Evolutionary conservation across 2,797 vertebrate species (phyloP).

Genomic region (Coendou prehensilis): DNA sequence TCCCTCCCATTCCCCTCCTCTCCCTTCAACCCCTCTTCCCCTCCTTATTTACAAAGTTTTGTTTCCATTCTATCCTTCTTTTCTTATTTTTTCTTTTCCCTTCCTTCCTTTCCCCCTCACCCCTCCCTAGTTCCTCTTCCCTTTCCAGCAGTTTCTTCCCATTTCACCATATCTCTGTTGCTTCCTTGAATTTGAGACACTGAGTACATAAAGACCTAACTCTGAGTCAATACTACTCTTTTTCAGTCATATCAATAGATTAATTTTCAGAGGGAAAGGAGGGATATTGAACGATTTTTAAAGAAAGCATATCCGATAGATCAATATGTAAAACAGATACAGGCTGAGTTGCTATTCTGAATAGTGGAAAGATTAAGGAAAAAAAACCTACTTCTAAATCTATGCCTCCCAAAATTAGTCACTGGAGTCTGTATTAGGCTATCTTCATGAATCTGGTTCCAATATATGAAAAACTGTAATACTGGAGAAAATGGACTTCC

Average conservation of each 20-base stretch:
- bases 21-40: neutral
- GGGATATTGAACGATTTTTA: neutral
- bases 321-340: constrained; percentile 4
- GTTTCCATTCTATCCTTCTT: neutral
- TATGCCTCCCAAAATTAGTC: neutral
- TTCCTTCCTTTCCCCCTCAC: neutral
- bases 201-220: neutral
- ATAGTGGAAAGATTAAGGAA: constrained; percentile 38
- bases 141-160: neutral
- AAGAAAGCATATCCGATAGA: constrained; percentile 26
- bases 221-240: neutral
- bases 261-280: constrained; percentile 31
- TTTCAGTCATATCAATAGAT: neutral
- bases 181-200: constrained; percentile 3
- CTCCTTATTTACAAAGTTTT: neutral
- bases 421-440: neutral
- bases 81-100: too few species aligned
- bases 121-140: neutral
- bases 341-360: neutral
- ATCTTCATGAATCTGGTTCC: neutral
- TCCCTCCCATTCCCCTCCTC: too few species aligned
- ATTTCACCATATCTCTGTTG: neutral
- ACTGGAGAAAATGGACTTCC: neutral
- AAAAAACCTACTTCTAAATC: constrained; percentile 5
- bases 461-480: neutral